Evolutionary conservation across 2,888 invertebrate species (phyloP).

Genomic region (Hetaerina titia): DNA sequence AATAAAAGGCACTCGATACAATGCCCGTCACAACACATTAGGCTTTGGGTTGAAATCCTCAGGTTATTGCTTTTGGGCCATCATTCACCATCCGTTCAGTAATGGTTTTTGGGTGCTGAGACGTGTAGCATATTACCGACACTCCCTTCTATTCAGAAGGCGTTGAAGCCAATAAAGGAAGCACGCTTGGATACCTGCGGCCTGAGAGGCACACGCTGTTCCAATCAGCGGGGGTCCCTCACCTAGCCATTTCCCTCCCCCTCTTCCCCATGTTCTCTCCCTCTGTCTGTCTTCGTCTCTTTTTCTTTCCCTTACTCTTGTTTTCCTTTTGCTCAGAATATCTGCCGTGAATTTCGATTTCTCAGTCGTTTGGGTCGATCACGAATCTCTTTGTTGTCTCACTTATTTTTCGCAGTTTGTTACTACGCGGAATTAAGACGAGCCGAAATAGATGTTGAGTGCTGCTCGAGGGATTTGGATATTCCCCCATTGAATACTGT

Average conservation of each 20-base stretch:
- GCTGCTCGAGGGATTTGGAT: no score
- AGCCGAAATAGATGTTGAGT: no score
- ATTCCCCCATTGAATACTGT: no score
- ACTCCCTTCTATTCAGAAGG: slow-evolving; percentile 49
- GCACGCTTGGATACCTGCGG: slow-evolving; percentile 7
- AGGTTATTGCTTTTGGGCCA: slow-evolving; percentile 39
- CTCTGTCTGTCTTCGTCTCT: not conserved
- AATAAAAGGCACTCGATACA: not conserved
- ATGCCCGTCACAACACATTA: slow-evolving; percentile 5
- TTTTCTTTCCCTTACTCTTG: not conserved
- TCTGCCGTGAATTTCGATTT: not conserved
- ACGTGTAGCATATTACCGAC: slow-evolving; percentile 43
- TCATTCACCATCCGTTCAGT: slow-evolving; percentile 41
- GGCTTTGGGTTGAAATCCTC: not conserved
- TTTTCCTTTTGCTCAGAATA: not conserved
- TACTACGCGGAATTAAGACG: no score
- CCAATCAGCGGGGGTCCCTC: slow-evolving; percentile 28
- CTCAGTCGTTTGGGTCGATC: not conserved
- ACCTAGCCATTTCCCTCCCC: slow-evolving; percentile 12
- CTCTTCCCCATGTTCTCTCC: not conserved
- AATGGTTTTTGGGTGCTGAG: slow-evolving; percentile 44
- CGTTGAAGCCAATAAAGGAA: slow-evolving; percentile 42
- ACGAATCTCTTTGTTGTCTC: no score
- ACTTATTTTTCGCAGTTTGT: no score
- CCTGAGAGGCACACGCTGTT: slow-evolving; percentile 40